Evolutionary conservation across 2,113 vertebrate genomes (phyloP), one percentile per base, ranked within the genome.

Genomic region (Calyptomena viridis): DNA sequence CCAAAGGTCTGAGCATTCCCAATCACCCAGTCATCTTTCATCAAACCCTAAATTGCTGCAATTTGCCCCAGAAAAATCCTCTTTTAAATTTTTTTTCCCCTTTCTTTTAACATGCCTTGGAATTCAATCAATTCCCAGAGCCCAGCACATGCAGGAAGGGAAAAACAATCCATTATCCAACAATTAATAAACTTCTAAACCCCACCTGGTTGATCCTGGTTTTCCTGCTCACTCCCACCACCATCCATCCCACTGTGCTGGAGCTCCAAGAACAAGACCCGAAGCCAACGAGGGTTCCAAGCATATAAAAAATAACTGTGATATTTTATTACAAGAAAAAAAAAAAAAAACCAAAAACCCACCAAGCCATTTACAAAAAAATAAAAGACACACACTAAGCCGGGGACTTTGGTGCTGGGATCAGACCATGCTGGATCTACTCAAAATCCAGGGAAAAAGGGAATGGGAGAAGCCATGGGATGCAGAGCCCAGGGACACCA

Each of bases 211-310:
- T 59, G 24, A 25, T 28, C 15, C 23, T 3, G 5, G 7, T 12
- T 52, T 31, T 47, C 58, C 14, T 18, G 15, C 18, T 39, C 5
- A 0, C 28, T 74, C 66, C 62, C 50, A 62, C 13, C 52, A 39
- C 4, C 0, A 0, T 40, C 64, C 5, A 0, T 6, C 44, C 63
- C 3, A 0, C 60, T 75, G 24, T 0, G 0, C 39, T 23, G 55
- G 40, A 69, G 72, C 55, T 84, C 55, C 35, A 28, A 33, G 46
- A 64, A 47, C 0, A 2, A 73, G 46, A 37, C 37, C 39, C n/a
- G 50, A 59, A 71, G 56, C 30, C 37, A 83, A 71, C 16, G 17
- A 66, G 5, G 44, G 37, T n/a, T 47, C 58, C 14, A 14, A 59
- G 27, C 33, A n/a, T 84, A 62, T 74, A 94, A 94, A 94, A 89